Percentiles rank a stretch among this genome's conserved stretches.
phyloP scores from a whole-genome alignment of 1,140 invertebrate genomes.

The Chymomyza costata region DNA sequence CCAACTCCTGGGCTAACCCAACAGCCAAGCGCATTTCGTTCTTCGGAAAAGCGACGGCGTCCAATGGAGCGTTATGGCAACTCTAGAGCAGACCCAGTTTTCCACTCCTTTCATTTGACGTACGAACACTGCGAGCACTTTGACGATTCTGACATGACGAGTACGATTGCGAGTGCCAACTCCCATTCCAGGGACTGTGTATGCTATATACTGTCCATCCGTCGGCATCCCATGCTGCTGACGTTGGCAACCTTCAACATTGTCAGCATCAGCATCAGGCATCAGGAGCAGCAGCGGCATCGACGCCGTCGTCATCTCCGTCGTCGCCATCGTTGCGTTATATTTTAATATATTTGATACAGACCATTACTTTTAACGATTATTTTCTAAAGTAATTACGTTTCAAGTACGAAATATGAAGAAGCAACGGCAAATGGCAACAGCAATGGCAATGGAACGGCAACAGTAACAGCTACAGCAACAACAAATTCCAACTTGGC shows the following conservation, averaged over 20 bases:
- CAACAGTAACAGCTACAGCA: constrained; percentile 8
- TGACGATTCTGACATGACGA: constrained; percentile 72
- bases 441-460: constrained; percentile 14
- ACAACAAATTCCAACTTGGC: constrained; percentile 6
- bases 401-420: constrained; percentile 75
- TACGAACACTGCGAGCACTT: constrained; percentile 46
- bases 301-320: constrained; percentile 19
- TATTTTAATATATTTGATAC: constrained; percentile 75
- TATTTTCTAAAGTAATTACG: constrained; percentile 75
- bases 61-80: constrained; percentile 52
- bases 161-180: constrained; percentile 47
- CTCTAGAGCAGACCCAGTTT: background rate
- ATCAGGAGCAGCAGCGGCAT: background rate
- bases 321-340: constrained; percentile 52
- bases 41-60: too few species aligned
- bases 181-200: constrained; percentile 1
- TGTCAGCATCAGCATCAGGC: constrained; percentile 1
- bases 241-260: constrained; percentile 18
- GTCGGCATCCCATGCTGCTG: background rate
- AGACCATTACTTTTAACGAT: constrained; percentile 75
- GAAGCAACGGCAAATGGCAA: constrained; percentile 46
- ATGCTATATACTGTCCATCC: background rate
- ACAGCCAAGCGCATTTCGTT: constrained; percentile 28
- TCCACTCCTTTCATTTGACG: constrained; percentile 41
- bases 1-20: constrained; percentile 38